These are phyloP conservation scores for Cartodere bifasciata DNA, from an alignment of 2,888 invertebrate genomes.

Conservation along the genomic window DNA sequence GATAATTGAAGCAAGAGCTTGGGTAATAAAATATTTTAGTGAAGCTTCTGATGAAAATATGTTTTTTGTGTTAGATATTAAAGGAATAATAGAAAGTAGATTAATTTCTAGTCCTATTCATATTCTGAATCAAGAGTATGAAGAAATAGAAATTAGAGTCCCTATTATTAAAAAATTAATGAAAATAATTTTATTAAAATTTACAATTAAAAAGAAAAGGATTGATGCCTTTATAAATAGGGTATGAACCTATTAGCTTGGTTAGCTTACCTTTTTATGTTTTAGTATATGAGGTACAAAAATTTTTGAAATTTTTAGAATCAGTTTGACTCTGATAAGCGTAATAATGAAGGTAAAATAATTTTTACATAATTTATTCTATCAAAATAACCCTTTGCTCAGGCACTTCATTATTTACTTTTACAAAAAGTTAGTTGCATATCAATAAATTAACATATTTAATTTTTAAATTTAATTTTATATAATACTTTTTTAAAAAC, in stretches of 20 bases:
- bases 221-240: conserved; percentile 35
- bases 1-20: conserved; percentile 44
- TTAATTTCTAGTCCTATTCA: conserved; percentile 55
- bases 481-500: conserved; percentile 23
- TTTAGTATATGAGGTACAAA: conserved; percentile 50
- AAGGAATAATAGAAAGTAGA: conserved; percentile 45
- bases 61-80: conserved; percentile 41
- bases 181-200: conserved; percentile 40
- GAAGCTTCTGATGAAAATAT: conserved; percentile 38
- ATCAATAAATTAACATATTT: conserved; percentile 10
- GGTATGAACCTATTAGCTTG: conserved; percentile 39
- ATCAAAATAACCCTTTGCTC: conserved; percentile 50
- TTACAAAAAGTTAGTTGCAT: conserved; percentile 11
- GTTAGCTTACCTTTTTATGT: conserved; percentile 47
- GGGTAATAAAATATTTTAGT: conserved; percentile 49
- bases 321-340: conserved; percentile 50
- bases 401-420: conserved; percentile 38
- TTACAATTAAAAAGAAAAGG: conserved; percentile 41
- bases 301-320: conserved; percentile 47
- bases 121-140: conserved; percentile 35
- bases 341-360: conserved; percentile 37
- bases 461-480: conserved; percentile 21
- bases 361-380: conserved; percentile 42
- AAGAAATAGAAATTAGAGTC: conserved; percentile 39
- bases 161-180: conserved; percentile 37